Evolutionary conservation across 2,797 vertebrate species (phyloP).

Genomic region (Pseudomugil gertrudae): DNA sequence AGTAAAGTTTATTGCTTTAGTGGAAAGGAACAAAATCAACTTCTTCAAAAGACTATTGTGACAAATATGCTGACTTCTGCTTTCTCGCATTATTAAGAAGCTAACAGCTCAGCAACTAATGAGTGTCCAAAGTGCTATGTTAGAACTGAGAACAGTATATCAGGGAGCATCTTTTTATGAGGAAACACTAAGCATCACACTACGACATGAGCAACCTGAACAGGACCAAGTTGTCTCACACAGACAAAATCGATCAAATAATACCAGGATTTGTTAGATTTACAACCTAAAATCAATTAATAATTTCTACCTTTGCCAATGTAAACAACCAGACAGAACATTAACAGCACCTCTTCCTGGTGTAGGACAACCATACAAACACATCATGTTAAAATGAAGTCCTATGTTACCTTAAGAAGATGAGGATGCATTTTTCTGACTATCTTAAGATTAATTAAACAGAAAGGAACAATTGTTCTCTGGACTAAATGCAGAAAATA

Average conservation of each 20-base stretch:
- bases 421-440: conserved; percentile 37
- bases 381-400: neutral
- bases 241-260: neutral
- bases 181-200: neutral
- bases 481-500: neutral
- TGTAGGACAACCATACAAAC: neutral
- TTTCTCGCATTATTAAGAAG: neutral
- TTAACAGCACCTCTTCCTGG: neutral
- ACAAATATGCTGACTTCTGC: neutral
- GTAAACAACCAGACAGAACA: neutral
- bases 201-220: neutral
- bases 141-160: neutral
- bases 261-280: neutral
- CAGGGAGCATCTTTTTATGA: too few relatives aligned
- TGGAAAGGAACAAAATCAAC: neutral
- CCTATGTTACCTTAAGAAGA: conserved; percentile 5
- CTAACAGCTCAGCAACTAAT: neutral
- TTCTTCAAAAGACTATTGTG: neutral
- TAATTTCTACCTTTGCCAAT: neutral
- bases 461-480: neutral
- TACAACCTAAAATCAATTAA: neutral
- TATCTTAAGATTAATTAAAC: conserved; percentile 1
- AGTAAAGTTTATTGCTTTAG: neutral
- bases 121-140: neutral
- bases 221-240: neutral